Evolutionary conservation across 2,888 invertebrate species (phyloP).

Genomic region (Mythimna ferrago): DNA sequence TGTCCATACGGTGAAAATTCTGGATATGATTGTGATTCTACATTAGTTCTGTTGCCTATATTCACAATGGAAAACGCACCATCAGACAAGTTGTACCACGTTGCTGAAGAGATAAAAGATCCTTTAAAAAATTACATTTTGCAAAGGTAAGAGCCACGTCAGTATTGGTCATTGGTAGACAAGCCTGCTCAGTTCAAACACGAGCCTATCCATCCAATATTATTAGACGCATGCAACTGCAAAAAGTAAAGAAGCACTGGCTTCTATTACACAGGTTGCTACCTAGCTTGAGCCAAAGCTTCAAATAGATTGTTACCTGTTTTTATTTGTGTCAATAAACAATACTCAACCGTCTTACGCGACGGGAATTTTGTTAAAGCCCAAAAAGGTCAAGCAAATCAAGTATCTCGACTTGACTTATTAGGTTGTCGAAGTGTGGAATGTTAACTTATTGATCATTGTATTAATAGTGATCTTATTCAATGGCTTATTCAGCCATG

Average conservation of each 20-base stretch:
- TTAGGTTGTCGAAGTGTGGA: too few species aligned
- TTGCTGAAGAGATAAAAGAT: constrained; percentile 21
- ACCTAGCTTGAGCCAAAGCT: too few species aligned
- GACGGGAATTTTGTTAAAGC: neutral
- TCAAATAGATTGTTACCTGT: too few species aligned
- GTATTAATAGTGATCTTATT: too few species aligned
- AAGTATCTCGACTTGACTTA: neutral
- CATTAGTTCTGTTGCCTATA: constrained; percentile 79
- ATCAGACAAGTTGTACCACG: constrained; percentile 66
- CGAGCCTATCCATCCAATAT: neutral
- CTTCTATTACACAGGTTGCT: too few species aligned
- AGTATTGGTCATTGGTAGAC: too few species aligned
- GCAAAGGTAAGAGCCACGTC: constrained; percentile 36
- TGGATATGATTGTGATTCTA: constrained; percentile 71
- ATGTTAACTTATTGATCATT: too few species aligned
- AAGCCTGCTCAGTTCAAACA: neutral
- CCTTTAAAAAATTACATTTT: constrained; percentile 38
- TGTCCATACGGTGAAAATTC: constrained; percentile 49
- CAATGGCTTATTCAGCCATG: too few species aligned
- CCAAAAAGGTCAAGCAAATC: neutral
- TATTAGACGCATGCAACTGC: too few species aligned
- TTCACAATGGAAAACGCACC: constrained; percentile 81
- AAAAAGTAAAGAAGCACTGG: too few species aligned
- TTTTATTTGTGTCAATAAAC: too few species aligned
- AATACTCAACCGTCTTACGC: too few species aligned